Conservation (phyloP, 64 coral and sea anemone species). For the Stylophora pistillata region DNA sequence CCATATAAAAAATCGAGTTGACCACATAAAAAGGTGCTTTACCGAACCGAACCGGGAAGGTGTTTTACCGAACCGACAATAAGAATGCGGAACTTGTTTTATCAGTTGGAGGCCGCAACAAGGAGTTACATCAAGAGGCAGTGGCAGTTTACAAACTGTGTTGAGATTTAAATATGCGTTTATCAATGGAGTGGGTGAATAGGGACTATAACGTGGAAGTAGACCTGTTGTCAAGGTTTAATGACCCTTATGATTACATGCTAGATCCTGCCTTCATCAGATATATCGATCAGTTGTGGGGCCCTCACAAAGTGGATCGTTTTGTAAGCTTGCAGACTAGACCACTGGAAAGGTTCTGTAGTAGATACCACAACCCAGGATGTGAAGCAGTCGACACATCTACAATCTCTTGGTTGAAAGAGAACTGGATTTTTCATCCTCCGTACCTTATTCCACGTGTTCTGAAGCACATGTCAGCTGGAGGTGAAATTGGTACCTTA, state of each 20-base stretch:
- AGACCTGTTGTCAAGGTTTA: background rate
- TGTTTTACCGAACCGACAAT: conserved; percentile 32
- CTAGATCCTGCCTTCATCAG: background rate
- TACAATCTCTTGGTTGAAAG: too few relatives aligned
- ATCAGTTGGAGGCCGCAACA: background rate
- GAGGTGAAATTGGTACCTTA: conserved; percentile 40
- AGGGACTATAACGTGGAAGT: background rate
- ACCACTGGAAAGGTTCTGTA: too few relatives aligned
- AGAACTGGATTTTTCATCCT: too few relatives aligned
- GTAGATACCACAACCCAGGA: too few relatives aligned
- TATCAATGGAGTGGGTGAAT: conserved; percentile 15
- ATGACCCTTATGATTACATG: conserved; percentile 27
- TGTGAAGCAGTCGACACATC: too few relatives aligned
- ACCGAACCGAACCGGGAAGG: too few relatives aligned
- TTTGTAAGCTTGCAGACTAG: too few relatives aligned
- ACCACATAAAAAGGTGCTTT: too few relatives aligned
- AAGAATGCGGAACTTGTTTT: background rate
- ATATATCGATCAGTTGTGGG: too few relatives aligned
- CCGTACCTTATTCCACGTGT: conserved; percentile 32
- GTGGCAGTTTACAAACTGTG: conserved; percentile 9
- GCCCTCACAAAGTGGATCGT: too few relatives aligned
- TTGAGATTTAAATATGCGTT: background rate
- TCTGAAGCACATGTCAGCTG: conserved; percentile 50
- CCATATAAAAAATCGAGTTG: too few relatives aligned
- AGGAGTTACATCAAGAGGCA: background rate